A percentile compares a stretch with the other conserved stretches of the same genome.
Evolutionary conservation across 2,888 invertebrate genomes (phyloP).

Genomic region (Baccha elongata): DNA sequence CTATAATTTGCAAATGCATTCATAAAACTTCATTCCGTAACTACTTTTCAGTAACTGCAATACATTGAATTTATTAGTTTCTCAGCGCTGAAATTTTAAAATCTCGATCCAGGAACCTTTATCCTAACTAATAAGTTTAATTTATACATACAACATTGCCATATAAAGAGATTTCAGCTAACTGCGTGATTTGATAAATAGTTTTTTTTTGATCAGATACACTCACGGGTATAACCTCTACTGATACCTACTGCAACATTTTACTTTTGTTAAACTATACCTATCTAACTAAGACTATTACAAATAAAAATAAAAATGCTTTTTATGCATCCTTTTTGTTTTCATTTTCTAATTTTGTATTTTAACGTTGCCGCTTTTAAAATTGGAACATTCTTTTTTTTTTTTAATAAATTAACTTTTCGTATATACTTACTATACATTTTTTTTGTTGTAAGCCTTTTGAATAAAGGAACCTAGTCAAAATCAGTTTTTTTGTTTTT

Average conservation of each 20-base stretch:
- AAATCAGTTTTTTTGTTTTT: slow-evolving; percentile 34
- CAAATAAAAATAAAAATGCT: slow-evolving; percentile 12
- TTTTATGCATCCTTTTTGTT: slow-evolving; percentile 67
- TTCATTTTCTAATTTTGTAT: slow-evolving; percentile 44
- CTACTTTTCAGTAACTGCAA: no score
- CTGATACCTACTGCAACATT: slow-evolving; percentile 8
- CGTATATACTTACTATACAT: background rate
- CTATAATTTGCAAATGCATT: no score
- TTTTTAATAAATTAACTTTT: slow-evolving; percentile 28
- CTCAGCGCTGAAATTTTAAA: no score
- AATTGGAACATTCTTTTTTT: slow-evolving; percentile 42
- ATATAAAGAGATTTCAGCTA: no score
- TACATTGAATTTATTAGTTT: no score
- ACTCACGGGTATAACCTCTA: slow-evolving; percentile 7
- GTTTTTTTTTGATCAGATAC: background rate
- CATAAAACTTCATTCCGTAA: no score
- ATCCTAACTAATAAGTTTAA: no score
- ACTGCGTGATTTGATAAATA: no score
- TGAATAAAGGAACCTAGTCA: slow-evolving; percentile 24
- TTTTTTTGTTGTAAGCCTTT: slow-evolving; percentile 14
- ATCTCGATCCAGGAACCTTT: no score
- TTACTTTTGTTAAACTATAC: slow-evolving; percentile 29
- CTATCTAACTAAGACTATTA: slow-evolving; percentile 51
- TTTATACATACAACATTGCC: no score
- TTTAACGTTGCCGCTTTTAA: slow-evolving; percentile 42